Percentiles rank a stretch among this genome's conserved stretches.
Conservation (phyloP, 2,888 invertebrate species). For the Tuberolachnus salignus region DNA sequence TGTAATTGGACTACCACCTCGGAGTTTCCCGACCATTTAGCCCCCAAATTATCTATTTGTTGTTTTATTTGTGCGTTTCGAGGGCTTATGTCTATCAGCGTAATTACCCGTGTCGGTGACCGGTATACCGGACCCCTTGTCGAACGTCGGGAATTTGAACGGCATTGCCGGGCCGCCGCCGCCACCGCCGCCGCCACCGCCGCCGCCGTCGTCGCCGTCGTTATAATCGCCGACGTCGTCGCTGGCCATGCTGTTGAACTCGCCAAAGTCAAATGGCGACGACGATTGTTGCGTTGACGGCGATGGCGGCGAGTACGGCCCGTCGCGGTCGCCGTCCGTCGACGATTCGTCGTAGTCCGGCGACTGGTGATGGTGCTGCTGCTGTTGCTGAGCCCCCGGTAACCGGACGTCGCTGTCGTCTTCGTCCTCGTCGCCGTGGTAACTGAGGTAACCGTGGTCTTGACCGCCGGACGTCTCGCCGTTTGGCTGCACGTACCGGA, state of each 20-base stretch:
- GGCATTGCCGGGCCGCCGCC: no score
- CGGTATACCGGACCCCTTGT: constrained; percentile 59
- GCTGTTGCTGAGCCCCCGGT: neutral
- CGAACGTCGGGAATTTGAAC: constrained; percentile 63
- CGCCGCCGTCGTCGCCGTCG: neutral
- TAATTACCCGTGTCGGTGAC: neutral
- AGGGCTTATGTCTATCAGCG: neutral
- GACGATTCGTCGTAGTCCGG: constrained; percentile 15
- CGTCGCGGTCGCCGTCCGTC: neutral
- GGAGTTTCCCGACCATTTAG: no score
- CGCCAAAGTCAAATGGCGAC: neutral
- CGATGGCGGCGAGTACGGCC: neutral
- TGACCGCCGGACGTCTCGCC: constrained; percentile 11
- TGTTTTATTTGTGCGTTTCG: neutral
- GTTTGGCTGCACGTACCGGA: constrained; percentile 63
- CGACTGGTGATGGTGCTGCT: neutral
- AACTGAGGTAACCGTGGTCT: constrained; percentile 4
- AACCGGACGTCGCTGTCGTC: constrained; percentile 25
- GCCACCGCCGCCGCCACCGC: neutral
- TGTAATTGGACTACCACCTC: no score
- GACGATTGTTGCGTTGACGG: constrained; percentile 57
- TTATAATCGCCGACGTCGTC: neutral
- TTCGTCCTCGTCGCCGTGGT: neutral
- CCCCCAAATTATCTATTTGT: no score
- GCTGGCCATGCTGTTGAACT: neutral